Percentiles rank a stretch among this genome's conserved stretches.
Evolutionary conservation across 2,113 vertebrate genomes (phyloP).

Genomic region (Illadopsis cleaveri): DNA sequence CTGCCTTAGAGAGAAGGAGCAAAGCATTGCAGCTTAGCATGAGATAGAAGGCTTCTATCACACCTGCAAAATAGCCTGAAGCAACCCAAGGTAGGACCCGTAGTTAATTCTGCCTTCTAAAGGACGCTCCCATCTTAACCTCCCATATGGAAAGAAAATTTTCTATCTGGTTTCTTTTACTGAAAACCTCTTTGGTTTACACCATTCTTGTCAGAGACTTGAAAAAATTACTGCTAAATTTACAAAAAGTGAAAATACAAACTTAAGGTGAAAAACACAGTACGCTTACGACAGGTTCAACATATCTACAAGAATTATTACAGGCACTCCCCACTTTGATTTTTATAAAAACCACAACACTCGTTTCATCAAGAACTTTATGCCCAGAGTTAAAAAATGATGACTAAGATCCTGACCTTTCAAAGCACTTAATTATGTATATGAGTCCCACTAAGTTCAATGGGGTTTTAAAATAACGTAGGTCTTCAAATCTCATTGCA

Average conservation of each 20-base stretch:
- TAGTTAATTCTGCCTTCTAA: background rate
- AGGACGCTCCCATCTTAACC: background rate
- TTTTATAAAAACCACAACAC: background rate
- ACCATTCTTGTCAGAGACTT: background rate
- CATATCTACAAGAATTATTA: background rate
- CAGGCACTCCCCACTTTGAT: background rate
- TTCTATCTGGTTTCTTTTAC: background rate
- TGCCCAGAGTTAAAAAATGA: background rate
- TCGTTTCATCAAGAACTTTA: background rate
- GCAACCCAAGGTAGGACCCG: background rate
- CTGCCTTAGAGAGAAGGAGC: conserved; percentile 1
- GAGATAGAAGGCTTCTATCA: background rate
- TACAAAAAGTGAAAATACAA: background rate
- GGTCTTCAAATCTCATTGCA: background rate
- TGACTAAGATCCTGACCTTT: background rate
- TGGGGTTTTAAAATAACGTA: accelerated
- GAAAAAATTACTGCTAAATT: background rate
- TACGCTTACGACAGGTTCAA: background rate
- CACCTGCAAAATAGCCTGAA: background rate
- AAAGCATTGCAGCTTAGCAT: background rate
- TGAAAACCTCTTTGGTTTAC: background rate
- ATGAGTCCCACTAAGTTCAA: background rate
- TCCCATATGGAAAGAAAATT: background rate
- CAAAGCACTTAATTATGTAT: background rate
- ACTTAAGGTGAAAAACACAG: background rate